Evolutionary conservation across 2,888 invertebrate species (phyloP), one percentile per base, ranked within the genome.

Genomic region (Sinelater perroti): DNA sequence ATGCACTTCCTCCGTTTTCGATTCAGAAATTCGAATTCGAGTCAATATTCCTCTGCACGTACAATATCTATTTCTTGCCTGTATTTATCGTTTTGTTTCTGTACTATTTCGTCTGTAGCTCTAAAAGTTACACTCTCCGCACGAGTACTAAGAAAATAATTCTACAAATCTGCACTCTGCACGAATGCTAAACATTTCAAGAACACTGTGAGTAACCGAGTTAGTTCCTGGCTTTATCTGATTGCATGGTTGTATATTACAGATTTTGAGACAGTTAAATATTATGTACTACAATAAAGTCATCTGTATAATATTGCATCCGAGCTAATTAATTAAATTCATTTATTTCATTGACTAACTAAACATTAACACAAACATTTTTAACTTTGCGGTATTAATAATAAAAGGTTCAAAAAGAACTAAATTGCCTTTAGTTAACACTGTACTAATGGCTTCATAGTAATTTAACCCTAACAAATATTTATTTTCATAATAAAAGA

Each of bases 41-140:
- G 31, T 44, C 30, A 45, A 45, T 18, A 36, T 33, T 26, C 20
- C 49, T 46, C 47, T 50, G 59, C 59, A 60, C 59, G 55, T 55
- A 44, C 38, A 54, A 8, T 46, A 6, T 44, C 17, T 17, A 5
- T 44, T n/a, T 28, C 44, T 17, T 30, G n/a, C 44, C 28, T 46
- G 31, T 46, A 30, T 13, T 40, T 10, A 14, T 46, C 26, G 26
- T 49, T 24, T 49, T 35, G 26, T 49, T 24, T 49, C 47, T 49
- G 16, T 10, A 36, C 24, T 35, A 10, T 49, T 35, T 21, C 31
- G 24, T 49, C 47, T 49, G 20, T 49, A 49, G 36, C 24, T 44
- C 21, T 35, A 49, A 35, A 49, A 8, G 18, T 16, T 45, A 45
- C 45, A 46, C 40, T 40, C 24, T 52, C 16, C 26, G 54, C 54